A percentile compares a stretch with the other conserved stretches of the same genome.
These are phyloP conservation scores for Ceratina japonica DNA, from an alignment of 1,140 invertebrate genomes.

Conservation along the genomic window DNA sequence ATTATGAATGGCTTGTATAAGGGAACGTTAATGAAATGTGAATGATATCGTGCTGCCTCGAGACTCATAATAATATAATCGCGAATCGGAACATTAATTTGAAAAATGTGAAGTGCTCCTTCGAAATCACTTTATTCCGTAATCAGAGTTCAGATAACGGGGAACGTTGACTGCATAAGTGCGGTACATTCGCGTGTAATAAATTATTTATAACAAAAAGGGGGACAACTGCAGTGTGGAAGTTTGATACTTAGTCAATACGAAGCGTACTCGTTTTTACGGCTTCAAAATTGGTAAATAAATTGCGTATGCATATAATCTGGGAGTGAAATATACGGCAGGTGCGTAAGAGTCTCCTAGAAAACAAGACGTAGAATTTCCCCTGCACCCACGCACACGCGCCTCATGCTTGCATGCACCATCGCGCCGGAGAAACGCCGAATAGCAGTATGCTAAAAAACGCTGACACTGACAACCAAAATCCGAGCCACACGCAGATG, in stretches of 20 bases:
- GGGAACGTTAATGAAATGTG: not conserved
- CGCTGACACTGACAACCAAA: conserved; percentile 63
- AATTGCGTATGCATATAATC: conserved; percentile 4
- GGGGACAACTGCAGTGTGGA: not conserved
- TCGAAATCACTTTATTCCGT: conserved; percentile 1
- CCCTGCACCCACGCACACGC: conserved; percentile 29
- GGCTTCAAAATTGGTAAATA: conserved; percentile 14
- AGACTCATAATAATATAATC: not conserved
- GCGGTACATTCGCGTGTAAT: conserved; percentile 7
- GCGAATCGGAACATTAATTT: not conserved
- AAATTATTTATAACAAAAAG: conserved; percentile 29
- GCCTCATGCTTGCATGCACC: conserved; percentile 34
- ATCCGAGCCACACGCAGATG: conserved; percentile 24
- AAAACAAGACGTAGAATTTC: conserved; percentile 2
- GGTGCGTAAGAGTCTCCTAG: not conserved
- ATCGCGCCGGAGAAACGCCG: conserved; percentile 47
- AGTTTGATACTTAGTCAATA: not conserved
- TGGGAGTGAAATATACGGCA: conserved; percentile 8
- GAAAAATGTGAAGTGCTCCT: not conserved
- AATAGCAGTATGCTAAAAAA: conserved; percentile 68
- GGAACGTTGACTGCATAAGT: not conserved
- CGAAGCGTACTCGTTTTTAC: conserved; percentile 2
- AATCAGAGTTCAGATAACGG: conserved; percentile 20
- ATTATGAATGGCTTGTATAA: not conserved
- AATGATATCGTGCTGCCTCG: not conserved